Evolutionary conservation across 2,797 vertebrate genomes (phyloP).

Genomic region (Podarcis lilfordi): DNA sequence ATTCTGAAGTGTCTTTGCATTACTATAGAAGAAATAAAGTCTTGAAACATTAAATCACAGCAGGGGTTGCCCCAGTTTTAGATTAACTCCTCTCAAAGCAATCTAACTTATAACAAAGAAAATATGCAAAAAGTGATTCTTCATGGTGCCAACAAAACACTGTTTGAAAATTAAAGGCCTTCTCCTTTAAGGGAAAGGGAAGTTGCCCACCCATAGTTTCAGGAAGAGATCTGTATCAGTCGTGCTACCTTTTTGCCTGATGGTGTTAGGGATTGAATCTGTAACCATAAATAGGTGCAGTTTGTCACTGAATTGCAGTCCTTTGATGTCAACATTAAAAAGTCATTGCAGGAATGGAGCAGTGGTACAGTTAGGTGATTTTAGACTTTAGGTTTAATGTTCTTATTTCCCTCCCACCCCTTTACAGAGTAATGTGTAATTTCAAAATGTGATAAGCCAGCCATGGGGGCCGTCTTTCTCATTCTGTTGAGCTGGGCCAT

Average conservation of each 20-base stretch:
- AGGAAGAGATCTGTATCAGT: neutral
- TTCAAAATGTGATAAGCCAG: neutral
- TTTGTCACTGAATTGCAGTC: neutral
- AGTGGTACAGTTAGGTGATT: neutral
- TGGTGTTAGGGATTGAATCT: neutral
- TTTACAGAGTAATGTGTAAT: neutral
- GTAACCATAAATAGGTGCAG: neutral
- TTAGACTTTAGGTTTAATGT: neutral
- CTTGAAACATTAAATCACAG: constrained; percentile 62
- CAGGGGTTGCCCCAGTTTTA: constrained; percentile 52
- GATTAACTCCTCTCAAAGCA: constrained; percentile 52
- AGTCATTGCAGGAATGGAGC: neutral
- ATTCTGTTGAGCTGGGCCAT: neutral
- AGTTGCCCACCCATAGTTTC: neutral
- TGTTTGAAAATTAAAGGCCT: constrained; percentile 22
- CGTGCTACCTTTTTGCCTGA: neutral
- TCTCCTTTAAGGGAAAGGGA: neutral
- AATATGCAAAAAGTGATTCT: constrained; percentile 37
- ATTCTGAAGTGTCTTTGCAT: constrained; percentile 34
- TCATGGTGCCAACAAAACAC: constrained; percentile 38
- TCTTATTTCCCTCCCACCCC: neutral
- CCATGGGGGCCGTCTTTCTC: neutral
- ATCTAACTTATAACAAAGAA: constrained; percentile 62
- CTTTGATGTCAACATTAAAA: neutral
- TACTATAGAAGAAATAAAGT: constrained; percentile 54